These are phyloP conservation scores for Chaenogobius annularis DNA, from an alignment of 2,113 vertebrate genomes.

Conservation along the genomic window DNA sequence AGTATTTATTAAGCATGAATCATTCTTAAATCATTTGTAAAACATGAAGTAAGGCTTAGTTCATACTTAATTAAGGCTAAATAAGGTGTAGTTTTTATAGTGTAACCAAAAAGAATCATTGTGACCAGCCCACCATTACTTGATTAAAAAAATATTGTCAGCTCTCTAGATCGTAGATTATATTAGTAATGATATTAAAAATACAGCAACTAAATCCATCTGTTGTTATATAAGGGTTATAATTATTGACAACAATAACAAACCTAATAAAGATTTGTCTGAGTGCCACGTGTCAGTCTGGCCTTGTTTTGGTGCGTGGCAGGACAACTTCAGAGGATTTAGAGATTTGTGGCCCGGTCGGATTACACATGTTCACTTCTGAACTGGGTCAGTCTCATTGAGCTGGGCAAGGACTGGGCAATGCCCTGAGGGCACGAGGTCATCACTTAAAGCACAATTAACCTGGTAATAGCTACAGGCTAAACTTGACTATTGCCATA, in stretches of 20 bases:
- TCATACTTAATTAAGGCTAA: no score
- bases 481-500: no score
- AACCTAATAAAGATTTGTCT: not conserved
- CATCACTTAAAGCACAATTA: not conserved
- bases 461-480: no score
- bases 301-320: not conserved
- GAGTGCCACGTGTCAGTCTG: conserved; percentile 9
- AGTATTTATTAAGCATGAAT: no score
- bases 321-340: conserved; percentile 7
- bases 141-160: not conserved
- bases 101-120: not conserved
- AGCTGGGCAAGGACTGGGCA: not conserved
- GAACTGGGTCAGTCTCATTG: conserved; percentile 45
- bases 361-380: not conserved
- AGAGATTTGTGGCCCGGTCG: conserved; percentile 7
- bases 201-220: no score
- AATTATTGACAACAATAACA: not conserved
- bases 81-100: no score
- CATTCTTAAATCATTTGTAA: no score
- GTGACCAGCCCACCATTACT: not conserved
- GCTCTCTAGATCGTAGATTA: no score
- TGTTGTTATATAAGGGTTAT: not conserved
- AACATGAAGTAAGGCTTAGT: no score
- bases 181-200: no score
- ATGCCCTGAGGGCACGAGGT: conserved; percentile 3